Evolutionary conservation across 1,140 invertebrate genomes (phyloP), one percentile per base, ranked within the genome.

Genomic region (Calephelis nemesis): DNA sequence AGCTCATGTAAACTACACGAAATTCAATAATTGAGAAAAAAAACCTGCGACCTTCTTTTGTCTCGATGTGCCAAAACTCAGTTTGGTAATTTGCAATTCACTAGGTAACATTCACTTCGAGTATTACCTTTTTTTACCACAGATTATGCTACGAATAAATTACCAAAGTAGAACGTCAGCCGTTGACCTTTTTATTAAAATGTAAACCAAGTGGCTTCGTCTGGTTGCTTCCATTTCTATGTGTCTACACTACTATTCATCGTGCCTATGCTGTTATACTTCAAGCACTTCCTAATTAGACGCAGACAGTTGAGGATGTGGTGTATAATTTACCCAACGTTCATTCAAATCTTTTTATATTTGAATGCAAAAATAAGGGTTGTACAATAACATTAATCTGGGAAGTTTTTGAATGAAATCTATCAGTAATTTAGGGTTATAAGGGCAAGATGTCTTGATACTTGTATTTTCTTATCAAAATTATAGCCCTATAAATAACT

Each of bases 251-350:
- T 7, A 15, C 49, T n/a, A 52, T 52, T 52, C 49, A 52, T 52
- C 8, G 13, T 13, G 9, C 15, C 8, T 19, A 54, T 19, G 15
- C 50, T 54, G 50, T 54, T 54, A 54, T 54, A 54, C 19, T 19
- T 54, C 58, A 60, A 68, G 67, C 39, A 68, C 54, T 68, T 68
- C 62, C 67, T 68, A 68, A 68, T 68, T 68, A 68, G 67, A 68
- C 60, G 42, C 62, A 60, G 47, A 40, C 60, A 68, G 67, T 63
- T 60, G 45, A 63, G 62, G 13, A 63, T 45, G 50, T 9, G 13
- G 50, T 54, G 15, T 10, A 54, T 54, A 54, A 54, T 54, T 54
- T 10, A 54, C 15, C 15, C 19, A 54, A 54, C 15, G 9, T 54
- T 54, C 50, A 54, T 54, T 54, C 50, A 54, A 15, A 4, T 54